phyloP scores from a whole-genome alignment of 53 echinoderm and acorn worm genomes.

The Mesocentrotus franciscanus region DNA sequence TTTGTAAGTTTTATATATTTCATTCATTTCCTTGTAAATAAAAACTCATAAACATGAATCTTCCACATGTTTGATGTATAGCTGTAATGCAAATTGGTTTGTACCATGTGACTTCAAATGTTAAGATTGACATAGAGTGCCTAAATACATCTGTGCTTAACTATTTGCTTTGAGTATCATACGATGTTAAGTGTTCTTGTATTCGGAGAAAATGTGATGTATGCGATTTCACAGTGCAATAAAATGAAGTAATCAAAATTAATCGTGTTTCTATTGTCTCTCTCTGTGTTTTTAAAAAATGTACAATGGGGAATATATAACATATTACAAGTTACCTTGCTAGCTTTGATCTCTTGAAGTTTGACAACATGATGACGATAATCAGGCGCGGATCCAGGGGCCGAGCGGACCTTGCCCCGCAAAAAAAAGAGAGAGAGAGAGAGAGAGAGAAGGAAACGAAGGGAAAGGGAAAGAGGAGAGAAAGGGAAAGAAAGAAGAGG shows the following conservation, averaged over 20 bases:
- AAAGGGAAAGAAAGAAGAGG: too few relatives aligned
- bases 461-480: too few relatives aligned
- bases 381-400: too few relatives aligned
- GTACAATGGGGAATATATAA: neutral
- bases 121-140: neutral
- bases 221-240: constrained; percentile 22
- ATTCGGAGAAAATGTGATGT: neutral
- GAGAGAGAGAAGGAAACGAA: too few relatives aligned
- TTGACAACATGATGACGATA: neutral
- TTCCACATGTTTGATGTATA: neutral
- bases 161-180: neutral
- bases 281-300: neutral
- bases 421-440: too few relatives aligned
- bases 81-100: constrained; percentile 6
- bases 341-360: neutral
- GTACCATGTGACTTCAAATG: neutral
- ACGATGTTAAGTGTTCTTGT: neutral
- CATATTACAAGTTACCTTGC: too few relatives aligned
- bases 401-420: too few relatives aligned
- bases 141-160: neutral
- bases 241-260: neutral
- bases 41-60: neutral
- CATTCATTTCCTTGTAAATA: constrained; percentile 4
- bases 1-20: neutral
- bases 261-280: neutral